Evolutionary conservation across 2,113 vertebrate genomes (phyloP), one percentile per base, ranked within the genome.

Genomic region (Neomonachus schauinslandi): DNA sequence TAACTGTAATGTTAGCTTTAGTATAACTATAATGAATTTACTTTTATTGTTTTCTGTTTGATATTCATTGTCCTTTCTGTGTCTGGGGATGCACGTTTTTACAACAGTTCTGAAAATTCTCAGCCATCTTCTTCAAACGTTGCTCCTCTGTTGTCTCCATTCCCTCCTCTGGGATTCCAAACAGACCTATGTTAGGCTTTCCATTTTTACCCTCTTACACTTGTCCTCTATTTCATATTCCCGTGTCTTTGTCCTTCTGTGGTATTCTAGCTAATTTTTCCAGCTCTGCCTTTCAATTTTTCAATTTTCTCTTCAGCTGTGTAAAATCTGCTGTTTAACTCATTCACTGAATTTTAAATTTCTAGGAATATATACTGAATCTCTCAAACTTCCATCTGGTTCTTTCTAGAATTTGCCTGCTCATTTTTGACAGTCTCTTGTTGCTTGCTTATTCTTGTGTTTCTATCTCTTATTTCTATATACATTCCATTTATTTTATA

Each of bases 81-180:
- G 61, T 36, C 88, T 84, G 65, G 28, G 65, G 15, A 21, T 53
- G 36, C 22, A 74, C 39, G 28, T 26, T 76, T 77, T 89, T 65
- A 89, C 31, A 84, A 79, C 42, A 61, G 51, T 89, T 95, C 84
- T 39, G 83, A 83, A 92, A 89, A 71, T 71, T 85, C 61, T 65
- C 71, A 80, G 42, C 16, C 36, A 14, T 33, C 85, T 31, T 79
- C 65, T 63, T 93, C 59, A 95, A 77, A 49, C 55, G 5, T n/a
- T 71, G n/a, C 7, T 91, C 69, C 46, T 86, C 11, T 89, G 14
- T 42, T 19, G 22, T 96, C 18, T 92, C 63, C 77, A 79, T 69
- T 89, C 49, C 63, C 36, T 72, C 16, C 3, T 69, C 59, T 14
- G 9, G 46, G 31, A 89, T 55, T 57, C 71, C 71, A 80, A 89